These are phyloP conservation scores for Lytechinus variegatus DNA, from an alignment of 35 echinoderm and acorn worm genomes.

Conservation along the genomic window DNA sequence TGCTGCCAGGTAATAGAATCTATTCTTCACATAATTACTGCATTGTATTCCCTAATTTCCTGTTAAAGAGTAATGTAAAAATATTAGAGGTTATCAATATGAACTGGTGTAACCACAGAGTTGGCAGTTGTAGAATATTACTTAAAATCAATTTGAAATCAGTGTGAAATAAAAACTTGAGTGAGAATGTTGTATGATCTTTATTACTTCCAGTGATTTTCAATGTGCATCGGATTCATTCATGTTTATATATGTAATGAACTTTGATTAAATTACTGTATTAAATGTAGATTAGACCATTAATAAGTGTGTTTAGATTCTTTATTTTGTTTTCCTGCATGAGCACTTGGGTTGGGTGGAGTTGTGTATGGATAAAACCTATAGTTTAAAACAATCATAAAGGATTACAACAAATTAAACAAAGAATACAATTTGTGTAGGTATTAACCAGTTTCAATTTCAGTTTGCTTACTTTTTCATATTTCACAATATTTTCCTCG, in stretches of 20 bases:
- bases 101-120: not conserved
- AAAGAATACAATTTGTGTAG: too few relatives aligned
- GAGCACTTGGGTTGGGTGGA: not conserved
- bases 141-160: not conserved
- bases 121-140: not conserved
- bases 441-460: too few relatives aligned
- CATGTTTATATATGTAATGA: slow-evolving; percentile 44
- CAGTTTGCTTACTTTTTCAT: too few relatives aligned
- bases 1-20: not conserved
- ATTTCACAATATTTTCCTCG: too few relatives aligned
- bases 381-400: too few relatives aligned
- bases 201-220: slow-evolving; percentile 16
- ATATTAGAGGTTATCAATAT: not conserved
- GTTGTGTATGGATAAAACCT: not conserved
- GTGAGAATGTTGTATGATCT: slow-evolving; percentile 17
- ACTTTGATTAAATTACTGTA: slow-evolving; percentile 42
- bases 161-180: not conserved
- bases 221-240: slow-evolving; percentile 24
- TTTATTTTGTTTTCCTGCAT: not conserved
- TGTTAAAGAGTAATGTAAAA: not conserved
- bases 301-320: not conserved
- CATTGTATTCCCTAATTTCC: not conserved
- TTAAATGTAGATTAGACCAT: slow-evolving; percentile 9
- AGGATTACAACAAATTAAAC: too few relatives aligned
- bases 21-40: not conserved